Conservation (phyloP, 1,140 invertebrate genomes). For the Nymphalis io region DNA sequence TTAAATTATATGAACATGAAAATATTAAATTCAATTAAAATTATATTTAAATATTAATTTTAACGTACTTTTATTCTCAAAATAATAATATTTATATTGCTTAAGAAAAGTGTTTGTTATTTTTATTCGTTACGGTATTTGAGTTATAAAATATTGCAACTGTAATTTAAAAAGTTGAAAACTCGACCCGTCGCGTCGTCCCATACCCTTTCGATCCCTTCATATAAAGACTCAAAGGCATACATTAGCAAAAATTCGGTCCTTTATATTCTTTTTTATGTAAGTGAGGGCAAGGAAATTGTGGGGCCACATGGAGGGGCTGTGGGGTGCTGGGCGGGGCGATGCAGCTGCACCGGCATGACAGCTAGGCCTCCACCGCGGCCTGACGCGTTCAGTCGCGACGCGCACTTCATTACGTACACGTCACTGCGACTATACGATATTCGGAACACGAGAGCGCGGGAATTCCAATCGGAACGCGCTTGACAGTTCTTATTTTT, state of each 20-base stretch:
- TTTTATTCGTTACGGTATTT: neutral
- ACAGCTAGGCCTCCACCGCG: constrained; percentile 51
- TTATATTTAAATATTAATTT: too few relatives aligned
- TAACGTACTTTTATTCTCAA: too few relatives aligned
- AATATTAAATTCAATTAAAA: too few relatives aligned
- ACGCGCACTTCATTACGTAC: constrained; percentile 52
- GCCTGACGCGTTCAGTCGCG: constrained; percentile 62
- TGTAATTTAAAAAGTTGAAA: constrained; percentile 20
- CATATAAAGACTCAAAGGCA: constrained; percentile 49
- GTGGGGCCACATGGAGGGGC: constrained; percentile 55
- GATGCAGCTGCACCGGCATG: constrained; percentile 61
- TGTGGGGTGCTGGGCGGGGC: constrained; percentile 71
- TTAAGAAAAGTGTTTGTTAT: neutral
- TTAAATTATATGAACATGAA: too few relatives aligned
- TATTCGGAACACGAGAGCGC: constrained; percentile 25
- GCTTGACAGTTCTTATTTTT: constrained; percentile 23
- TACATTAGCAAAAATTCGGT: constrained; percentile 52
- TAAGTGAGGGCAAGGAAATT: constrained; percentile 58
- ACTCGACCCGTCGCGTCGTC: constrained; percentile 47
- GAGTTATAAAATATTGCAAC: neutral
- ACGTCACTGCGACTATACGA: constrained; percentile 55
- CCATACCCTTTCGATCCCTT: constrained; percentile 61
- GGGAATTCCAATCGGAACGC: constrained; percentile 21
- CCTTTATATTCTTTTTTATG: constrained; percentile 74
- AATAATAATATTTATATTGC: neutral